A percentile compares a stretch with the other conserved stretches of the same genome.
phyloP scores from a whole-genome alignment of 2,888 invertebrate genomes.

The Ormia ochracea region DNA sequence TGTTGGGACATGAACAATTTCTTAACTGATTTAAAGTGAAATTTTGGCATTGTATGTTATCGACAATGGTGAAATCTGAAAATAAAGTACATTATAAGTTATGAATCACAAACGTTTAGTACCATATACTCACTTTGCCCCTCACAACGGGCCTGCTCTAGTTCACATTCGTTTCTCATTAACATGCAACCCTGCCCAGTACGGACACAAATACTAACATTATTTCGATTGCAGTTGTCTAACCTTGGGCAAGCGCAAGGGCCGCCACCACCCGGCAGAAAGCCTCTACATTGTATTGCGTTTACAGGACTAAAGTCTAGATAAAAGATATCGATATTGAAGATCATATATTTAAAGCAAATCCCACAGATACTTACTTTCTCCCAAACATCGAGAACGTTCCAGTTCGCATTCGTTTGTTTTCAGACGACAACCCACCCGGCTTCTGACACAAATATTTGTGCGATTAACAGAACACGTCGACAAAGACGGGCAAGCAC shows the following conservation, averaged over 20 bases:
- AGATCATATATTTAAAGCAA: not conserved
- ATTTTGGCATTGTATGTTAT: slow-evolving; percentile 2
- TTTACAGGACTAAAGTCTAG: not conserved
- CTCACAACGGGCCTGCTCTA: slow-evolving; percentile 26
- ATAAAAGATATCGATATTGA: not conserved
- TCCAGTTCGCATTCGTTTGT: slow-evolving; percentile 35
- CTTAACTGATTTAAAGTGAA: slow-evolving; percentile 5
- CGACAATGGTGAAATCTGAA: slow-evolving; percentile 12
- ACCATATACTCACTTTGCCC: slow-evolving; percentile 2
- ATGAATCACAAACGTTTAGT: not conserved
- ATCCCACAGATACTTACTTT: not conserved
- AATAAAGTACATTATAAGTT: not conserved
- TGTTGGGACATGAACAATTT: slow-evolving; percentile 19
- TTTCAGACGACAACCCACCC: slow-evolving; percentile 23
- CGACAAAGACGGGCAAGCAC: not conserved
- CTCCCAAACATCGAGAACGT: slow-evolving; percentile 9
- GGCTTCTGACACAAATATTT: slow-evolving; percentile 17
- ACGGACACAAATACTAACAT: slow-evolving; percentile 8
- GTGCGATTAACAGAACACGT: slow-evolving; percentile 32
- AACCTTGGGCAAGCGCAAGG: slow-evolving; percentile 28
- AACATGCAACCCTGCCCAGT: not conserved
- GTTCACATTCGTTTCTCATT: slow-evolving; percentile 28
- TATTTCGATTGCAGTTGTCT: not conserved
- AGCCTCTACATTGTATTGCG: slow-evolving; percentile 8
- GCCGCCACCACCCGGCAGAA: slow-evolving; percentile 1